Conservation (phyloP, 53 echinoderm and acorn worm species). For the Paracentrotus lividus region DNA sequence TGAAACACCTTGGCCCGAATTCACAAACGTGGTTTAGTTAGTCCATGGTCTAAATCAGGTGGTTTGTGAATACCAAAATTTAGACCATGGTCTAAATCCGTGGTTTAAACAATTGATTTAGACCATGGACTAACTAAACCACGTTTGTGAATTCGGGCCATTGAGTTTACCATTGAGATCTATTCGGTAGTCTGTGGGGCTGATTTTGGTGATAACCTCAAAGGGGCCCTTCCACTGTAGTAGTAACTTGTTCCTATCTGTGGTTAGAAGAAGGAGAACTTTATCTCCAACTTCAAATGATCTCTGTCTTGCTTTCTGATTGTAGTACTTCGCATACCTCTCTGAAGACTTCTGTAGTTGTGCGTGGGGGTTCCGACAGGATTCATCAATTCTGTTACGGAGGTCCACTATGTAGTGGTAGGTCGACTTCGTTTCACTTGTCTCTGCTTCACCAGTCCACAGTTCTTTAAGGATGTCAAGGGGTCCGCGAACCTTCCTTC, state of each 20-base stretch:
- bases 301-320: slow-evolving; percentile 65
- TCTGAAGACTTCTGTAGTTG: slow-evolving; percentile 70
- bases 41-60: no score
- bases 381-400: slow-evolving; percentile 65
- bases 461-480: slow-evolving; percentile 72
- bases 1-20: no score
- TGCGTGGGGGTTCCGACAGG: slow-evolving; percentile 59
- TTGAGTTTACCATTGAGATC: no score
- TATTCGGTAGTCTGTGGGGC: no score
- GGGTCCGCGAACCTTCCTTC: slow-evolving; percentile 79
- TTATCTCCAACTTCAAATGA: slow-evolving; percentile 70
- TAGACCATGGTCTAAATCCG: no score
- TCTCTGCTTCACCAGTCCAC: slow-evolving; percentile 64
- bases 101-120: no score
- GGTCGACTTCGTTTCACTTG: slow-evolving; percentile 71
- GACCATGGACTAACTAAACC: no score
- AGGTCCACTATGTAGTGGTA: slow-evolving; percentile 82
- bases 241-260: slow-evolving; percentile 71
- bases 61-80: no score
- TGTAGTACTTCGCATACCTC: slow-evolving; percentile 71
- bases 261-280: slow-evolving; percentile 76
- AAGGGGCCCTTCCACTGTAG: slow-evolving; percentile 78
- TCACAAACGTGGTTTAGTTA: no score
- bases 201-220: no score
- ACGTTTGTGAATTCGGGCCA: no score